Evolutionary conservation across 2,888 invertebrate species (phyloP).

Genomic region (Limenitis camilla): DNA sequence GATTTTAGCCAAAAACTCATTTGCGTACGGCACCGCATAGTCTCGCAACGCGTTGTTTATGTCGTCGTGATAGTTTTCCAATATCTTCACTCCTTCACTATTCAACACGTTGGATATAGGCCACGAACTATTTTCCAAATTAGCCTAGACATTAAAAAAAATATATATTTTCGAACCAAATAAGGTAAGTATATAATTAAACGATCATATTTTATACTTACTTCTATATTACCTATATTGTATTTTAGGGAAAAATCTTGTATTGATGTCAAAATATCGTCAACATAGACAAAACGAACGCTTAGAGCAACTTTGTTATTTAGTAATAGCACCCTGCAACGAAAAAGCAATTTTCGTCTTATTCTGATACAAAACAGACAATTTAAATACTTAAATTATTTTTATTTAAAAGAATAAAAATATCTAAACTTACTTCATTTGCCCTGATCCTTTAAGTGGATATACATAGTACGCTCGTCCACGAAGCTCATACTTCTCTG

Average conservation of each 20-base stretch:
- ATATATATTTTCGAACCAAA: too few species aligned
- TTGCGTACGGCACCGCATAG: constrained; percentile 19
- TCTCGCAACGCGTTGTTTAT: constrained; percentile 23
- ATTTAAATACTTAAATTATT: too few species aligned
- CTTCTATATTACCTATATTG: constrained; percentile 22
- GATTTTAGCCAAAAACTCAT: constrained; percentile 10
- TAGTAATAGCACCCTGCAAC: constrained; percentile 28
- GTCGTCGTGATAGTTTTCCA: constrained; percentile 32
- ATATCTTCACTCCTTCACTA: constrained; percentile 33
- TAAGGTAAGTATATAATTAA: too few species aligned
- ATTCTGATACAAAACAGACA: too few species aligned
- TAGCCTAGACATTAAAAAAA: constrained; percentile 27
- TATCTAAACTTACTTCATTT: constrained; percentile 34
- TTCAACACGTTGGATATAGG: constrained; percentile 39
- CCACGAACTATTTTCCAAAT: constrained; percentile 40
- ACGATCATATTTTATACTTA: constrained; percentile 9
- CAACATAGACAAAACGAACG: constrained; percentile 22
- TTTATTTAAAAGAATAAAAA: background rate
- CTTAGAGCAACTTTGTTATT: constrained; percentile 23
- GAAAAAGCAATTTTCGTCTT: background rate
- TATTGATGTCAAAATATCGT: constrained; percentile 25
- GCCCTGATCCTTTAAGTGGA: constrained; percentile 37
- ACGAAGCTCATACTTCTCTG: constrained; percentile 38
- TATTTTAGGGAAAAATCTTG: constrained; percentile 22
- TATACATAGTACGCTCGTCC: constrained; percentile 39